Base-by-base conservation (phyloP, 1,140 invertebrate species). In the Atta cephalotes region DNA sequence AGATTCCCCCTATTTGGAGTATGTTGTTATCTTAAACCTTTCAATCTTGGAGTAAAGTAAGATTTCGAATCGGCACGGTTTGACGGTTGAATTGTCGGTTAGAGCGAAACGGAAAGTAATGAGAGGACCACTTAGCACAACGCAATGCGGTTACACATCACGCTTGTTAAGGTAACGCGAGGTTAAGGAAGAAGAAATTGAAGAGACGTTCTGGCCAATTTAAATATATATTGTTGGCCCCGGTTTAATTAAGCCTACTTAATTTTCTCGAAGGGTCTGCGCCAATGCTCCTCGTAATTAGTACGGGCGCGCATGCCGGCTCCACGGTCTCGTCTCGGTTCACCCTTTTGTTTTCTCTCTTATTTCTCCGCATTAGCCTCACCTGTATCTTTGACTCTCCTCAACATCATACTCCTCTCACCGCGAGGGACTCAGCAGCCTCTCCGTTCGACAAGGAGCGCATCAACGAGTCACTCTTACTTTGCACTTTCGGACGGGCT, bases 161-260 rank as follows among this genome's bases (percentile, higher is more conserved):
- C 82, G 65, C 72, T 85, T 79, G 74, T 85, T 85, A 85, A 79
- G 82, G 72, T 79, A 79, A 85, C 80, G 70, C 80, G 70, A 76
- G 58, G 58, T 51, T 62, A 62, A 60, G 53, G 28, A n/a, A 18
- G 77, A 56, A 87, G 63, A 72, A 63, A 84, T 58, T 53, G 63
- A 89, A 88, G 77, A 86, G 72, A 60, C 71, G 88, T 84, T 89
- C 88, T 87, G 87, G 88, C 80, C 88, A 92, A 93, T 92, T 93
- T 92, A 89, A 92, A 92, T 91, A 89, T 88, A 91, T 93, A 93
- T 93, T 93, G 93, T 93, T 93, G 90, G 92, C 80, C 86, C 86
- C 88, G 91, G 89, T 92, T 93, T 94, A 94, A 94, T 94, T 94
- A 94, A 93, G 92, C 89, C 92, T 91, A 91, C 92, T 94, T 94